Conservation (phyloP, 2,113 vertebrate species). For the Trinectes maculatus region DNA sequence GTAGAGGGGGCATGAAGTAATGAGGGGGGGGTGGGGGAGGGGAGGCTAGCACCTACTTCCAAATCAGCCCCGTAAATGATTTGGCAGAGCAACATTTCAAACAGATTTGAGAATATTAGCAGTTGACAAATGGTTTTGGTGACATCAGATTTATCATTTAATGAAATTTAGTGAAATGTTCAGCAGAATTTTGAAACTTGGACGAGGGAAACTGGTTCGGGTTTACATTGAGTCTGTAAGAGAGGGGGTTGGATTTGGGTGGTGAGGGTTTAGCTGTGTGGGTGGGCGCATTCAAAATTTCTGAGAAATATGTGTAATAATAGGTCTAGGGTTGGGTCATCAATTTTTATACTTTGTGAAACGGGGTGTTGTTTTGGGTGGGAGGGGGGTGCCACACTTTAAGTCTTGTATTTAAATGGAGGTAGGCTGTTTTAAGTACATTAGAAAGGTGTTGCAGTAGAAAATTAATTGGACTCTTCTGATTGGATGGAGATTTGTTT, state of each 20-base stretch:
- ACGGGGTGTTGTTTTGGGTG: slow-evolving; percentile 59
- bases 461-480: slow-evolving; percentile 51
- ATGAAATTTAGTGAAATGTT: slow-evolving; percentile 57
- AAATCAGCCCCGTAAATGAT: slow-evolving; percentile 51
- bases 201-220: not conserved
- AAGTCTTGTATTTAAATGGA: slow-evolving; percentile 79
- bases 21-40: slow-evolving; percentile 11
- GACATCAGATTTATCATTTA: slow-evolving; percentile 30
- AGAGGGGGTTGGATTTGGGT: slow-evolving; percentile 30
- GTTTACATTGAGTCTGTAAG: slow-evolving; percentile 39
- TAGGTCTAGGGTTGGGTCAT: slow-evolving; percentile 51
- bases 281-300: slow-evolving; percentile 45
- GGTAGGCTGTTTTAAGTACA: slow-evolving; percentile 71
- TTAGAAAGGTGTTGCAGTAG: slow-evolving; percentile 42
- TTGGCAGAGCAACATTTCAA: slow-evolving; percentile 47
- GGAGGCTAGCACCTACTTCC: slow-evolving; percentile 41
- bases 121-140: slow-evolving; percentile 36
- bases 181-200: slow-evolving; percentile 26
- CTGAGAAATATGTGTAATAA: slow-evolving; percentile 73
- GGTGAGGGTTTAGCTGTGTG: slow-evolving; percentile 23
- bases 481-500: slow-evolving; percentile 15
- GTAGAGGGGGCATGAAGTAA: slow-evolving; percentile 78
- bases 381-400: slow-evolving; percentile 58
- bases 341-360: slow-evolving; percentile 77
- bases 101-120: slow-evolving; percentile 46